These are phyloP conservation scores for Polypedilum vanderplanki DNA, from an alignment of 1,140 invertebrate genomes.

Conservation along the genomic window DNA sequence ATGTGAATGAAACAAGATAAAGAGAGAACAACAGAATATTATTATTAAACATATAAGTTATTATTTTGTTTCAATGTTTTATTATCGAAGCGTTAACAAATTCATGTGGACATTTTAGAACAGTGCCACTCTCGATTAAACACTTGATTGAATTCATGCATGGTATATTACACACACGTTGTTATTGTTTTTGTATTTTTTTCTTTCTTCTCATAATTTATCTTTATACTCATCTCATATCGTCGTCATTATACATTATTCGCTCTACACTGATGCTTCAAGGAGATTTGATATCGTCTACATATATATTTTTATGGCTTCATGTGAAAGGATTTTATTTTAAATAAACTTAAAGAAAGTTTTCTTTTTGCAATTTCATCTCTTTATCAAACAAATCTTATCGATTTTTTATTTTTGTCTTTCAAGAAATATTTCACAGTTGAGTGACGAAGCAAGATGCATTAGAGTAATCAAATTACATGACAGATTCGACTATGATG, in stretches of 20 bases:
- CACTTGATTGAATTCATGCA: conserved; percentile 29
- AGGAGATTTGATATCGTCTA: background rate
- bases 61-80: conserved; percentile 26
- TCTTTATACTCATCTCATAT: background rate
- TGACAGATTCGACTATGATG: background rate
- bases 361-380: background rate
- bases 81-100: conserved; percentile 30
- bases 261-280: background rate
- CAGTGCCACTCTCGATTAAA: conserved; percentile 30
- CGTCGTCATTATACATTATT: background rate
- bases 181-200: background rate
- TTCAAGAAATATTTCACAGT: background rate
- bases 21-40: background rate
- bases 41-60: too few species aligned
- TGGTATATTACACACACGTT: conserved; percentile 28
- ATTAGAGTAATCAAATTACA: conserved; percentile 8
- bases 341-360: background rate
- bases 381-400: background rate
- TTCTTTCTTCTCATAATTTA: background rate
- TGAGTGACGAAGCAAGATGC: background rate
- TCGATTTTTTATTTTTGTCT: background rate
- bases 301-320: background rate
- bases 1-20: background rate
- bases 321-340: background rate
- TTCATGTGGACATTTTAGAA: conserved; percentile 31